These are phyloP conservation scores for Salvelinus alpinus DNA, from an alignment of 2,113 vertebrate species.

Conservation along the genomic window DNA sequence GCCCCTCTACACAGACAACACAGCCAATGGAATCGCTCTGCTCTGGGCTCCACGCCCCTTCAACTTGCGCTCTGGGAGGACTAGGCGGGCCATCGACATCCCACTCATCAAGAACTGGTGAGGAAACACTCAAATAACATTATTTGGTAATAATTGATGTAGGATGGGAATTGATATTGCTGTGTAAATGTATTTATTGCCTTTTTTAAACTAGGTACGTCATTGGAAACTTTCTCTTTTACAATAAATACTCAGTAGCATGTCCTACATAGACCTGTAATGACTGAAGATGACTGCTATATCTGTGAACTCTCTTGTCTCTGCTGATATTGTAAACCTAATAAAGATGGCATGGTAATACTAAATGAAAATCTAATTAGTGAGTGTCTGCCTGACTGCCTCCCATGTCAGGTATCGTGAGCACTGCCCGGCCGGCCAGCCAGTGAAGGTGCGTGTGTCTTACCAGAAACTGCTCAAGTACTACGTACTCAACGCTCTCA, in stretches of 20 bases:
- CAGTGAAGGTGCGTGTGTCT: slow-evolving; percentile 96
- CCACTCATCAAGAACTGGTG: slow-evolving; percentile 98
- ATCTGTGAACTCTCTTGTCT: neutral
- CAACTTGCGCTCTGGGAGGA: slow-evolving; percentile 93
- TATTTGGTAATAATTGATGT: neutral
- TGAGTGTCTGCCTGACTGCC: no score
- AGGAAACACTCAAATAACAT: slow-evolving; percentile 23
- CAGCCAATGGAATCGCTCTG: slow-evolving; percentile 97
- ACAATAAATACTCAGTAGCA: no score
- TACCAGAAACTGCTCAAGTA: slow-evolving; percentile 98
- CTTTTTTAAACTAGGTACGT: no score
- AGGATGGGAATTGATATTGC: neutral
- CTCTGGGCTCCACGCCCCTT: slow-evolving; percentile 97
- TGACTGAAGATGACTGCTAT: neutral
- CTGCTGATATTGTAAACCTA: neutral
- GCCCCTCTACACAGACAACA: slow-evolving; percentile 94
- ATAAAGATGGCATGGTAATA: neutral
- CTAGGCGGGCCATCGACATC: slow-evolving; percentile 94
- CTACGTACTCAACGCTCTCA: slow-evolving; percentile 97
- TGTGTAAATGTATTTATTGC: neutral
- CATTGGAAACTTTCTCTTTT: no score
- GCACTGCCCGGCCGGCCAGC: slow-evolving; percentile 97
- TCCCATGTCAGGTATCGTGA: slow-evolving; percentile 88
- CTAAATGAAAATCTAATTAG: neutral
- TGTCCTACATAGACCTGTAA: no score